These are phyloP conservation scores for Phoeniculus purpureus DNA, from an alignment of 2,797 vertebrate genomes.

Conservation along the genomic window DNA sequence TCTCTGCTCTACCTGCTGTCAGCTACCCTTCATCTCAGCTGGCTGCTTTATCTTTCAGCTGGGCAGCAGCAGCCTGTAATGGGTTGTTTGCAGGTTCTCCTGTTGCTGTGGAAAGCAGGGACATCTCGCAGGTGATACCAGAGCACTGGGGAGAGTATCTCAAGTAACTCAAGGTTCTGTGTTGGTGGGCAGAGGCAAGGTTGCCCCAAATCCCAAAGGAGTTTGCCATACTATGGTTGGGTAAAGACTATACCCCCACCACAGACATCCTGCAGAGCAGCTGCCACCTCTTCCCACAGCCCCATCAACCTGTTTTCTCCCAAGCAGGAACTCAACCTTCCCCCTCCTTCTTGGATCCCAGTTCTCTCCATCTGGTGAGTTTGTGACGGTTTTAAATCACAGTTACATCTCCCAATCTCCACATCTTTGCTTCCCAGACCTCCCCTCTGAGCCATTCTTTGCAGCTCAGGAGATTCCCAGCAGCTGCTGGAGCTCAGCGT, in stretches of 20 bases:
- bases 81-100: not conserved
- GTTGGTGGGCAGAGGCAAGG: rapidly evolving
- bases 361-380: not conserved
- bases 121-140: not conserved
- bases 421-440: not conserved
- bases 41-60: not conserved
- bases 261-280: not conserved
- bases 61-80: not conserved
- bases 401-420: not conserved
- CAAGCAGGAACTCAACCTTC: not conserved
- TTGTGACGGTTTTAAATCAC: not conserved
- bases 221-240: rapidly evolving
- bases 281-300: not conserved
- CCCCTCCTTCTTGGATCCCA: not conserved
- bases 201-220: not conserved
- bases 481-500: not conserved
- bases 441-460: rapidly evolving
- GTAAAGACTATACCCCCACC: rapidly evolving
- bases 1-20: not conserved
- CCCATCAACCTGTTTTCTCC: not conserved
- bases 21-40: not conserved
- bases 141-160: rapidly evolving
- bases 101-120: not conserved
- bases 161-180: rapidly evolving
- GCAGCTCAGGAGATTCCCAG: not conserved